Percentiles rank a stretch among this genome's conserved stretches.
These are phyloP conservation scores for Nemapogon koenigi DNA, from an alignment of 2,888 invertebrate species.

Conservation along the genomic window DNA sequence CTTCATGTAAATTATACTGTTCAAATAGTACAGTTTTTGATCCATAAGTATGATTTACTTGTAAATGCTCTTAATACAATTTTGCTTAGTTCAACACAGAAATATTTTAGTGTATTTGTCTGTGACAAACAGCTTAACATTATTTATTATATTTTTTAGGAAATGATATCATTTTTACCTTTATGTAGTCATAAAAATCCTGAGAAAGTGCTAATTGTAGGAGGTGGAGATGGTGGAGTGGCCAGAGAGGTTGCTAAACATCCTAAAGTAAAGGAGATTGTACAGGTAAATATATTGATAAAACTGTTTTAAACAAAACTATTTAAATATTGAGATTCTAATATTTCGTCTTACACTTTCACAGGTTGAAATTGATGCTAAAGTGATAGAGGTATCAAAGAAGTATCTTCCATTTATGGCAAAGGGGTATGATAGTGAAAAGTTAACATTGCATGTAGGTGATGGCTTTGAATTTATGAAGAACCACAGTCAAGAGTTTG, in stretches of 20 bases:
- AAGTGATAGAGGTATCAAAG: slow-evolving; percentile 90
- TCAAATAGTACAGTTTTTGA: too few relatives aligned
- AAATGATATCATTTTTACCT: slow-evolving; percentile 96
- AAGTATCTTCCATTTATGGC: slow-evolving; percentile 92
- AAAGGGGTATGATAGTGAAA: slow-evolving; percentile 81
- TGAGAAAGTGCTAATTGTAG: slow-evolving; percentile 90
- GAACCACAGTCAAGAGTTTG: slow-evolving; percentile 83
- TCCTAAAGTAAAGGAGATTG: slow-evolving; percentile 83
- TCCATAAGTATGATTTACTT: too few relatives aligned
- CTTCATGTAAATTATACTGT: too few relatives aligned
- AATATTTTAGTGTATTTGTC: too few relatives aligned
- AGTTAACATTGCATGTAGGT: slow-evolving; percentile 82
- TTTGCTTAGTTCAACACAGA: too few relatives aligned
- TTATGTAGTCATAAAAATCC: slow-evolving; percentile 91
- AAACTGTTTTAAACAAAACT: too few relatives aligned
- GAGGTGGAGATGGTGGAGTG: slow-evolving; percentile 98
- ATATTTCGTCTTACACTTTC: too few relatives aligned
- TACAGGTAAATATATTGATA: slow-evolving; percentile 50
- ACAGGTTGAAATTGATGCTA: slow-evolving; percentile 94
- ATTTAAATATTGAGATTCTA: too few relatives aligned
- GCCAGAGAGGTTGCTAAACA: slow-evolving; percentile 95
- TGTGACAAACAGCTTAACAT: too few relatives aligned
- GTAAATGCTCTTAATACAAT: too few relatives aligned
- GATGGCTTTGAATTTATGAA: slow-evolving; percentile 97
- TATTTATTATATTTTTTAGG: slow-evolving; percentile 52